Conservation (phyloP, 1,140 invertebrate species). For the Drosophila lini region DNA sequence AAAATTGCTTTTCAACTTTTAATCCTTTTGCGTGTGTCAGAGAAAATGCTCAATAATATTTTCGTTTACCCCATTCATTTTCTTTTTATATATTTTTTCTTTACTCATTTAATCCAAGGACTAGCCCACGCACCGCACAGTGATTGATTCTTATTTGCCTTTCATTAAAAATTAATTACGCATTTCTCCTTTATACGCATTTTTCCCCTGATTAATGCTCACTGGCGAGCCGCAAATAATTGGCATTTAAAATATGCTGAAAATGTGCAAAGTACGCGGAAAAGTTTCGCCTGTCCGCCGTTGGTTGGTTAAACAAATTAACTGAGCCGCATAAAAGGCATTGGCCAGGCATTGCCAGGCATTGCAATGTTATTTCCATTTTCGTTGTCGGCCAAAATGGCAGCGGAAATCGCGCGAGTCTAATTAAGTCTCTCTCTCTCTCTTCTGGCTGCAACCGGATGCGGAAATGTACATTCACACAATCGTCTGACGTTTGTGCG, state of each 20-base stretch:
- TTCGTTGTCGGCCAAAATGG: constrained; percentile 29
- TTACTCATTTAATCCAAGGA: constrained; percentile 41
- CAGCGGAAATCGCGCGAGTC: constrained; percentile 45
- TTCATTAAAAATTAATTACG: constrained; percentile 82
- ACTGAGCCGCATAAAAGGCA: constrained; percentile 59
- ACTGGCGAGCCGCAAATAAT: constrained; percentile 70
- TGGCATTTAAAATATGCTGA: constrained; percentile 81
- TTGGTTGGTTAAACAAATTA: constrained; percentile 69
- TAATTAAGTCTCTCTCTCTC: constrained; percentile 38
- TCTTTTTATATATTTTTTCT: neutral
- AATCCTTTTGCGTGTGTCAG: constrained; percentile 54
- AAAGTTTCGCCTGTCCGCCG: constrained; percentile 6
- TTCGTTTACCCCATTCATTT: constrained; percentile 8
- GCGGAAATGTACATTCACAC: constrained; percentile 23
- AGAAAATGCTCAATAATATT: constrained; percentile 24
- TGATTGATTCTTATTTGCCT: constrained; percentile 72
- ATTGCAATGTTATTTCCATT: constrained; percentile 40
- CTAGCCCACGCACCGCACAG: constrained; percentile 39
- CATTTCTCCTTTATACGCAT: constrained; percentile 25
- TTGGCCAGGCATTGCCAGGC: constrained; percentile 24
- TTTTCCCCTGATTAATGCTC: constrained; percentile 52
- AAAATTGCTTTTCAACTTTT: constrained; percentile 53
- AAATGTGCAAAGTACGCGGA: constrained; percentile 64
- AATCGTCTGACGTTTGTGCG: constrained; percentile 1
- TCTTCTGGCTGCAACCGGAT: constrained; percentile 23